Conservation (phyloP, 2,888 invertebrate species). For the Apantesis nais region DNA sequence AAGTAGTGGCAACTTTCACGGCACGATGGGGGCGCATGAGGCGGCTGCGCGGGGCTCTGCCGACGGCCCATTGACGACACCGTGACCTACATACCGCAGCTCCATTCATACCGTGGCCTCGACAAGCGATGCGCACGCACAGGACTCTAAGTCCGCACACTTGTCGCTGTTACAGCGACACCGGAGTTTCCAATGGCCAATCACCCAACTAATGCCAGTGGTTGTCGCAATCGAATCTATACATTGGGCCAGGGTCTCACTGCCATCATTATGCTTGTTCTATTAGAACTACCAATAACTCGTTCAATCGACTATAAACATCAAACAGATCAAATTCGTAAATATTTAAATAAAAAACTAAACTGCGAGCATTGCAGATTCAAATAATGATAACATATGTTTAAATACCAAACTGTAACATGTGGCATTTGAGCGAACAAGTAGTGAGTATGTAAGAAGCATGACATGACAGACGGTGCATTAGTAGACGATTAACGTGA, state of each 20-base stretch:
- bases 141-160: conserved; percentile 72
- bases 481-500: conserved; percentile 56
- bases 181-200: conserved; percentile 77
- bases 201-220: conserved; percentile 72
- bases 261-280: conserved; percentile 79
- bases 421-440: conserved; percentile 50
- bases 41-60: conserved; percentile 77
- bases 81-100: conserved; percentile 83
- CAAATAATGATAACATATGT: conserved; percentile 37
- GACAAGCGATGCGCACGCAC: conserved; percentile 64
- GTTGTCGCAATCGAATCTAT: conserved; percentile 75
- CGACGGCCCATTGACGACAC: conserved; percentile 84
- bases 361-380: conserved; percentile 39
- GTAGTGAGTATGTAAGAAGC: conserved; percentile 19
- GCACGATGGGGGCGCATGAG: conserved; percentile 79
- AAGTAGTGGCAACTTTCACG: conserved; percentile 85
- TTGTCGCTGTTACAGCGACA: conserved; percentile 65
- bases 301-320: conserved; percentile 62
- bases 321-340: conserved; percentile 29
- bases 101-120: conserved; percentile 84
- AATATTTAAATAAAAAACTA: conserved; percentile 39
- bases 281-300: conserved; percentile 74
- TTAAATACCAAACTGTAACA: conserved; percentile 49
- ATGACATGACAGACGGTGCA: conserved; percentile 17
- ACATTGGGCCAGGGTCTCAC: conserved; percentile 70